phyloP scores from a whole-genome alignment of 2,113 vertebrate genomes.

The Thamnaconus septentrionalis region DNA sequence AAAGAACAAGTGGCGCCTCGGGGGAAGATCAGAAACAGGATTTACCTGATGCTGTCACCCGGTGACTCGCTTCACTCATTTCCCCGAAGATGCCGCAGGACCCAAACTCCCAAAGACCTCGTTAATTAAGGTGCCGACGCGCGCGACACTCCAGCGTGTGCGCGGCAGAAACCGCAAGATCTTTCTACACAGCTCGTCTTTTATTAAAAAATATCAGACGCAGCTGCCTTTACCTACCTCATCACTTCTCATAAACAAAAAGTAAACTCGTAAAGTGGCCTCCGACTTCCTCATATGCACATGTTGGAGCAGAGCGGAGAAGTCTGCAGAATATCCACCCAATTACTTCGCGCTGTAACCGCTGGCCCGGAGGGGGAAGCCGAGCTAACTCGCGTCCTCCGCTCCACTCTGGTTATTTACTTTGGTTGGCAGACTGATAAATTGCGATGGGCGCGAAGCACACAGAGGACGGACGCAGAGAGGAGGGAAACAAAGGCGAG shows the following conservation, averaged over 20 bases:
- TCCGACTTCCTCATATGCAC: slow-evolving; percentile 10
- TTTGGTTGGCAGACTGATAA: slow-evolving; percentile 36
- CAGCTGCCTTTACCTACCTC: background rate
- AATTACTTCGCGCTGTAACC: too few relatives aligned
- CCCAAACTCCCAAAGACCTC: slow-evolving; percentile 43
- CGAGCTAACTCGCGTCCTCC: too few relatives aligned
- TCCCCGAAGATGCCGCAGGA: slow-evolving; percentile 41
- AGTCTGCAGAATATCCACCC: too few relatives aligned
- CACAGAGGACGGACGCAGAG: too few relatives aligned
- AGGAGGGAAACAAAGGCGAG: too few relatives aligned
- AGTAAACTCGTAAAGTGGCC: slow-evolving; percentile 15
- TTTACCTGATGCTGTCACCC: slow-evolving; percentile 69
- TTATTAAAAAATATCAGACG: slow-evolving; percentile 32
- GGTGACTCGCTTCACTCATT: slow-evolving; percentile 59
- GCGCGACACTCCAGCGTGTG: slow-evolving; percentile 24
- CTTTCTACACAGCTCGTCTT: slow-evolving; percentile 4
- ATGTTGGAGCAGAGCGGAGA: background rate
- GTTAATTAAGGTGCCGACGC: slow-evolving; percentile 57
- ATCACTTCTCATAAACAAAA: slow-evolving; percentile 1
- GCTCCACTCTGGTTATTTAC: slow-evolving; percentile 20
- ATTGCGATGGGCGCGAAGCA: background rate
- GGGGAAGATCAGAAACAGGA: slow-evolving; percentile 69
- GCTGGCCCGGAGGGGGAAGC: too few relatives aligned
- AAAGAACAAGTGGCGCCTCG: slow-evolving; percentile 56
- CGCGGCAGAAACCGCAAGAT: background rate